Evolutionary conservation across 2,113 vertebrate species (phyloP), one percentile per base, ranked within the genome.

Genomic region (Climacteris rufus): DNA sequence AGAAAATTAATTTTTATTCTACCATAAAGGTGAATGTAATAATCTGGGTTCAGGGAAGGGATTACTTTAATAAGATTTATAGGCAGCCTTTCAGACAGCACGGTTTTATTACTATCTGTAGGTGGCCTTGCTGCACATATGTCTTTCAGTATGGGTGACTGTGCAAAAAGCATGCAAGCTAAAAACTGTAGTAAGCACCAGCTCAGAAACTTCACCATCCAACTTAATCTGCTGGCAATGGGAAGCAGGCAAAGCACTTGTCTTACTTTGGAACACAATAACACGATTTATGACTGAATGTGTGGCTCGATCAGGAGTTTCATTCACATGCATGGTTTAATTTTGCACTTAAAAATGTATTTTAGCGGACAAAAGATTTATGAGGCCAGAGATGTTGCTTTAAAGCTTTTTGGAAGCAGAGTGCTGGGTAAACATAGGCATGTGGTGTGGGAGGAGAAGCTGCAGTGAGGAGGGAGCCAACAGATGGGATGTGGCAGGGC

Each of bases 1-100:
- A 97, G 98, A 97, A 98, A 98, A 98, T 98, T 98, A 98, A 98
- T 98, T 98, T 98, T 98, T 98, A 98, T 98, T 97, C 97, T 96
- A 72, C 97, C 96, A 97, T 98, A 98, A 98, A 98, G 97, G 97
- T 97, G 97, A 97, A 97, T 94, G 96, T 98, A 98, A 97, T 98
- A 98, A 98, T 98, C 98, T 97, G 97, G 96, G 96, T 97, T 97
- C 97, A 93, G 97, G 96, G 95, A 97, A 96, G 93, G 97, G 97
- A 98, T 98, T 98, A 97, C 91, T 98, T 97, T 98, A 98, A 98
- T 98, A 97, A 98, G 97, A 98, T 98, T 98, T 97, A 97, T 95
- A 94, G 88, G 91, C 87, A 86, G 96, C 71, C 89, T 97, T 97
- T 91, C 90, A 96, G 96, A 82, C 84, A 77, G 96, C 57, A 64